Evolutionary conservation across 2,113 vertebrate species (phyloP).

Genomic region (Bubalus kerabau): DNA sequence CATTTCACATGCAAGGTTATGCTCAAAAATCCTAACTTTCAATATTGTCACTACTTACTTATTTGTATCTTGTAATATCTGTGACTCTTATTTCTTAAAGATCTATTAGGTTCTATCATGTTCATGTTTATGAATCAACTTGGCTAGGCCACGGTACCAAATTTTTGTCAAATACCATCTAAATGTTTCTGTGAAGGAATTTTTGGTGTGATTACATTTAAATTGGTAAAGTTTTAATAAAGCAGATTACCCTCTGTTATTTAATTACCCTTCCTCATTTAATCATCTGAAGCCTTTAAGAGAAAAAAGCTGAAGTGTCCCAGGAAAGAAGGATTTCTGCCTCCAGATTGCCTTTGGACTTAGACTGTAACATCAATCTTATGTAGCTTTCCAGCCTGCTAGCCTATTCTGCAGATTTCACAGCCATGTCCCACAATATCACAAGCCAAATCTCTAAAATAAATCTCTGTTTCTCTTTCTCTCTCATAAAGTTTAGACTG

Average conservation of each 20-base stretch:
- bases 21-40: neutral
- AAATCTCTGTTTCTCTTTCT: neutral
- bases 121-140: neutral
- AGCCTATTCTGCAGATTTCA: neutral
- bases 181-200: neutral
- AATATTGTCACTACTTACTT: neutral
- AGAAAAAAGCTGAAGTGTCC: neutral
- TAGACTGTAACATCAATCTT: neutral
- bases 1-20: neutral
- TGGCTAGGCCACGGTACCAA: neutral
- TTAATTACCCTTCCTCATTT: neutral
- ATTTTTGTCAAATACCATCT: neutral
- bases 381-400: neutral
- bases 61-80: neutral
- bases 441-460: neutral
- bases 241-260: neutral
- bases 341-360: neutral
- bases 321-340: neutral
- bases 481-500: neutral
- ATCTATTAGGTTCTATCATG: neutral
- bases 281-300: neutral
- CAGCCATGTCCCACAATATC: too few relatives aligned
- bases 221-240: neutral
- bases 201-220: neutral
- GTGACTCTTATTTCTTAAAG: neutral